These are phyloP conservation scores for Subacronicta megacephala DNA, from an alignment of 2,888 invertebrate species.

Conservation along the genomic window DNA sequence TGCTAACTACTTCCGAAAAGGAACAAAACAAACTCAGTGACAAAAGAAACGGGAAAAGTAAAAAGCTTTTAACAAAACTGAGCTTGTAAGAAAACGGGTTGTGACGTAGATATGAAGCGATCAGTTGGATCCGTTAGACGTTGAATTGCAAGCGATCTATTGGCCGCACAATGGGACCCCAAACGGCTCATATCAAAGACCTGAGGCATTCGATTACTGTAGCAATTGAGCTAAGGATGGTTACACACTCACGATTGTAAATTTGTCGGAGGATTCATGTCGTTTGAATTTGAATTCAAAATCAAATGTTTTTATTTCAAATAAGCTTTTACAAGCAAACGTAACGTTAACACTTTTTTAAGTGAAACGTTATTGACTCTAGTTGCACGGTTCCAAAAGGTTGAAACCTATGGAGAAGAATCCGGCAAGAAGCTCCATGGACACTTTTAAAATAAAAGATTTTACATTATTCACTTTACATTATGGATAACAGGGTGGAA, in stretches of 20 bases:
- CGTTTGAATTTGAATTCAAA: neutral
- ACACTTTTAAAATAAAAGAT: no score
- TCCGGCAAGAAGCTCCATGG: no score
- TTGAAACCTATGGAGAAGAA: no score
- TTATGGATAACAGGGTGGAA: no score
- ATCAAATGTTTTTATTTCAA: no score
- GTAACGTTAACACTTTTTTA: no score
- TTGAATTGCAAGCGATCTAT: slow-evolving; percentile 46
- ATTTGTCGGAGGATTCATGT: slow-evolving; percentile 1
- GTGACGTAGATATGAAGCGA: slow-evolving; percentile 33
- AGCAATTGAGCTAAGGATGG: slow-evolving; percentile 11
- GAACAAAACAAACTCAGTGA: no score
- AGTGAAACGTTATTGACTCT: no score
- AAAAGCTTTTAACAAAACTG: slow-evolving; percentile 3
- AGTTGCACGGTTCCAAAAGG: no score
- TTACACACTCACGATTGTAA: slow-evolving; percentile 27
- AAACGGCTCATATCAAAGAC: slow-evolving; percentile 52
- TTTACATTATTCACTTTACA: no score
- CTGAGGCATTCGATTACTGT: slow-evolving; percentile 52
- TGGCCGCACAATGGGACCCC: slow-evolving; percentile 43
- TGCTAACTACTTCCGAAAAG: no score
- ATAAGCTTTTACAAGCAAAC: no score
- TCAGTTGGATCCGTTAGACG: slow-evolving; percentile 25
- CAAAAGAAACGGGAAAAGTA: slow-evolving; percentile 2
- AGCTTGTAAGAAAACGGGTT: slow-evolving; percentile 4